Conservation (phyloP, 2,113 vertebrate genomes). For the Camelus dromedarius region DNA sequence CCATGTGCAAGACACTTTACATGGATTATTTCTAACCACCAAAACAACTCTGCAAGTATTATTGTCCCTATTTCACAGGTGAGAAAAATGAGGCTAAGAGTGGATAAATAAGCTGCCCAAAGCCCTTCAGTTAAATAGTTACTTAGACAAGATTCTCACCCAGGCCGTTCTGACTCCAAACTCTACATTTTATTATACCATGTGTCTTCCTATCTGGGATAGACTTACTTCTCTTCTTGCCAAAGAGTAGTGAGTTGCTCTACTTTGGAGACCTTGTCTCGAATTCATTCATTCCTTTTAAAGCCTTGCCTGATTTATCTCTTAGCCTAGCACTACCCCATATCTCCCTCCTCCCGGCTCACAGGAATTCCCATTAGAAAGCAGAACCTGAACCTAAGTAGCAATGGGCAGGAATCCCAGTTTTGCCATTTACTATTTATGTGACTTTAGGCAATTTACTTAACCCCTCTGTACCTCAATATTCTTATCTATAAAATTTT, state of each 20-base stretch:
- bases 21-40: background rate
- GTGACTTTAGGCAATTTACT: conserved; percentile 64
- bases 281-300: background rate
- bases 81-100: background rate
- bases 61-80: background rate
- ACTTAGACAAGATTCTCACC: background rate
- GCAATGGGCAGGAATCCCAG: conserved; percentile 61
- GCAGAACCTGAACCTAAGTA: conserved; percentile 35
- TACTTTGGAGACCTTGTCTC: background rate
- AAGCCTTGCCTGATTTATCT: background rate
- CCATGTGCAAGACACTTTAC: background rate
- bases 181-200: background rate
- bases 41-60: background rate
- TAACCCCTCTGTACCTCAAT: conserved; percentile 58
- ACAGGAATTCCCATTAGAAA: conserved; percentile 28
- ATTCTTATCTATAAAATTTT: conserved; percentile 70
- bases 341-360: background rate
- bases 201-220: background rate
- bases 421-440: conserved; percentile 61
- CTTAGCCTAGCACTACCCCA: background rate
- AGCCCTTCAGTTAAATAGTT: background rate
- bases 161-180: background rate
- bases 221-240: background rate
- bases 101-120: background rate
- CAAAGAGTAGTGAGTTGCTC: background rate